phyloP scores from a whole-genome alignment of 92 coral and sea anemone genomes.

The Nematostella vectensis region DNA sequence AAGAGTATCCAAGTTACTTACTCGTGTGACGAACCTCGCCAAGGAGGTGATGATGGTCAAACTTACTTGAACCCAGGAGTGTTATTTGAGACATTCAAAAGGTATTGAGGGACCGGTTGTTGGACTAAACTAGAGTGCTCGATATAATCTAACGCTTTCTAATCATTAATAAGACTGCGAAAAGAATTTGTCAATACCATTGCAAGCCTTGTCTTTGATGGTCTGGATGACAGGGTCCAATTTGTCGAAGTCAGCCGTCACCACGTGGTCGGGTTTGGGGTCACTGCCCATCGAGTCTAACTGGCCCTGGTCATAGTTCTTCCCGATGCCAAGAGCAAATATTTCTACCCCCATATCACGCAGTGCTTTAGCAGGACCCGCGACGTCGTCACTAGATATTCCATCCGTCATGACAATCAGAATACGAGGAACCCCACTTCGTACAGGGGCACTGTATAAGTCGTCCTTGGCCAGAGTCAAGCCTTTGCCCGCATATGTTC shows the following conservation, averaged over 20 bases:
- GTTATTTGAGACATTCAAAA: no score
- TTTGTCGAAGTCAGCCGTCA: slow-evolving; percentile 40
- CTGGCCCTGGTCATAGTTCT: slow-evolving; percentile 17
- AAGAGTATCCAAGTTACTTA: no score
- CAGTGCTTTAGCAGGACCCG: slow-evolving; percentile 54
- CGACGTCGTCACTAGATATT: slow-evolving; percentile 42
- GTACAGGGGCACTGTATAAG: slow-evolving; percentile 33
- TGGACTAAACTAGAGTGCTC: no score
- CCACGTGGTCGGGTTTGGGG: slow-evolving; percentile 65
- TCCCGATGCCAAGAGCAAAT: slow-evolving; percentile 56
- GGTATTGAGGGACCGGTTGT: no score
- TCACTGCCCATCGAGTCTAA: slow-evolving; percentile 67
- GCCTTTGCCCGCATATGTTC: slow-evolving; percentile 58
- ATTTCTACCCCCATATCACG: slow-evolving; percentile 66
- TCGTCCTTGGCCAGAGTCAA: slow-evolving; percentile 40
- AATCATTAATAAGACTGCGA: neutral
- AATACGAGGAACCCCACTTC: slow-evolving; percentile 51
- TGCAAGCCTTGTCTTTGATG: slow-evolving; percentile 50
- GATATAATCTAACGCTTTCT: no score
- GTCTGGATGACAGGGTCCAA: slow-evolving; percentile 27
- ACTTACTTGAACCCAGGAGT: no score
- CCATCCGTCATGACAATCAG: slow-evolving; percentile 64
- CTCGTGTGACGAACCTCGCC: no score
- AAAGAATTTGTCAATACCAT: slow-evolving; percentile 21
- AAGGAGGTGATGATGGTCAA: no score